These are phyloP conservation scores for Sebastiscus tertius DNA, from an alignment of 2,797 vertebrate species.

Conservation along the genomic window DNA sequence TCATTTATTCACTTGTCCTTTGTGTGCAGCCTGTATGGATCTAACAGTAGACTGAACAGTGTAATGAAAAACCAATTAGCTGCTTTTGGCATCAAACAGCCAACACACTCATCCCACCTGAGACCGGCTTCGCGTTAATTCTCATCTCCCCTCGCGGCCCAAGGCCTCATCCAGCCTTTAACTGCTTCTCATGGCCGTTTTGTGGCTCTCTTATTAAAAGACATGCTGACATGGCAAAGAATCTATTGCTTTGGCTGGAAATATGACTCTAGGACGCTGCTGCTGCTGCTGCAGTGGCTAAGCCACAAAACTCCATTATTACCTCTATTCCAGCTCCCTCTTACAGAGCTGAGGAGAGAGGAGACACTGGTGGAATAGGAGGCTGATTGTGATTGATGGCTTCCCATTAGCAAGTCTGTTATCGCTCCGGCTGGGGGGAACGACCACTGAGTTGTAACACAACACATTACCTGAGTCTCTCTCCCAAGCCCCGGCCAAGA, in stretches of 20 bases:
- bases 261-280: conserved; percentile 80
- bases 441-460: conserved; percentile 96
- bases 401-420: conserved; percentile 90
- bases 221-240: conserved; percentile 87
- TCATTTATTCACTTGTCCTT: neutral
- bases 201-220: conserved; percentile 62
- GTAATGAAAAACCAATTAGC: conserved; percentile 71
- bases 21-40: conserved; percentile 24
- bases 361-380: conserved; percentile 90
- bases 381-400: conserved; percentile 97
- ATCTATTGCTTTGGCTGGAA: conserved; percentile 80
- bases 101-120: conserved; percentile 44
- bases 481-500: conserved; percentile 64
- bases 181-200: conserved; percentile 38
- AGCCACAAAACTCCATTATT: conserved; percentile 88
- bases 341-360: conserved; percentile 74
- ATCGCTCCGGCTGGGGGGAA: conserved; percentile 80
- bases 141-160: neutral
- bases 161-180: conserved; percentile 21
- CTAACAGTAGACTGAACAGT: conserved; percentile 42
- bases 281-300: conserved; percentile 35
- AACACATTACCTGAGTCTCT: conserved; percentile 92
- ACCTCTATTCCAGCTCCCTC: conserved; percentile 77
- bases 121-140: conserved; percentile 36
- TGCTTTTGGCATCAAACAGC: conserved; percentile 53